Conservation (phyloP, 2,888 invertebrate species). For the Antheraea assamensis region DNA sequence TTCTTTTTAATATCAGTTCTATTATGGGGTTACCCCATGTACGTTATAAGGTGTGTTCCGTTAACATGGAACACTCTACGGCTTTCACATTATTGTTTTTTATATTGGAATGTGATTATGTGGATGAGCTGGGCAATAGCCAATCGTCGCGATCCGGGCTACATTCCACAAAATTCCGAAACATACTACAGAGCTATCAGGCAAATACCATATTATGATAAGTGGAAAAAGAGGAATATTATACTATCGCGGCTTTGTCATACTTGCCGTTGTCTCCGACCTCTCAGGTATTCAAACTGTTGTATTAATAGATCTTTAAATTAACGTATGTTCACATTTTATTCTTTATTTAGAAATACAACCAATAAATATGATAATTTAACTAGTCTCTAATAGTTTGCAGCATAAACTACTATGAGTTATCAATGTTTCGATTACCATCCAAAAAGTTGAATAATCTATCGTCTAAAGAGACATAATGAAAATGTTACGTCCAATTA, state of each 20-base stretch:
- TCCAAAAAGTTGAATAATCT: too few relatives aligned
- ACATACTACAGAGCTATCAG: constrained; percentile 95
- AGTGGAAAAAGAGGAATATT: constrained; percentile 93
- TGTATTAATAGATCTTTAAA: not conserved
- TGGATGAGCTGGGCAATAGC: constrained; percentile 96
- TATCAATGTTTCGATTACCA: too few relatives aligned
- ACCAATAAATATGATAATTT: too few relatives aligned
- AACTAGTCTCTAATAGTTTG: too few relatives aligned
- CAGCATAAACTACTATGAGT: too few relatives aligned
- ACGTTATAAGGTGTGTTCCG: constrained; percentile 93
- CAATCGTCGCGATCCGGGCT: constrained; percentile 94
- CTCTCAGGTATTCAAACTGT: constrained; percentile 79
- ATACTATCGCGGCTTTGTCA: constrained; percentile 93
- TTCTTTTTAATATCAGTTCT: constrained; percentile 93
- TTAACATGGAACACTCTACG: constrained; percentile 94
- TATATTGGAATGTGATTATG: constrained; percentile 95
- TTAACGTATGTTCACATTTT: too few relatives aligned
- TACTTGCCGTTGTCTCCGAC: constrained; percentile 93
- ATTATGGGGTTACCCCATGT: constrained; percentile 97
- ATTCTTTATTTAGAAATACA: too few relatives aligned
- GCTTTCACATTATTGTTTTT: constrained; percentile 93
- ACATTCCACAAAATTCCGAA: constrained; percentile 93
- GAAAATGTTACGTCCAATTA: not conserved
- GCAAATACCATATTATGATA: constrained; percentile 95
- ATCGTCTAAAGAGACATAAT: too few relatives aligned